Percentiles rank a stretch among this genome's conserved stretches.
Evolutionary conservation across 2,888 invertebrate genomes (phyloP).

Genomic region (Apamea crenata): DNA sequence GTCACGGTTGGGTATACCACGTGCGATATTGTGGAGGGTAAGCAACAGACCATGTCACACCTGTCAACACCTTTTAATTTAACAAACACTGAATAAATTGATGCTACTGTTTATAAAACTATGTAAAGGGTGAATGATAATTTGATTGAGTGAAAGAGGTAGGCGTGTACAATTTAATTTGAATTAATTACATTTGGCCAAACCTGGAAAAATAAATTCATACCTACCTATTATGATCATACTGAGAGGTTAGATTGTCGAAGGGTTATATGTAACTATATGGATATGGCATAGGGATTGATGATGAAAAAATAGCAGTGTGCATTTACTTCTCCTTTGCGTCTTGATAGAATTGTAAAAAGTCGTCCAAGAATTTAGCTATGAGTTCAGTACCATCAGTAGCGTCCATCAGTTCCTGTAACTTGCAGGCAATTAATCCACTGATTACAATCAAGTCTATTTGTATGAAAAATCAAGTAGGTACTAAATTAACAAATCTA

Average conservation of each 20-base stretch:
- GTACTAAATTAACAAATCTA: background rate
- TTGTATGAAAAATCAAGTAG: background rate
- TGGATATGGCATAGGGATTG: background rate
- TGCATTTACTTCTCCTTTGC: background rate
- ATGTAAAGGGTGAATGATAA: background rate
- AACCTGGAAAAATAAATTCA: background rate
- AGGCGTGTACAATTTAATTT: background rate
- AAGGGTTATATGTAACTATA: background rate
- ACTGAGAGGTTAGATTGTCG: background rate
- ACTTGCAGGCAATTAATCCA: too few relatives aligned
- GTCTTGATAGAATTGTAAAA: background rate
- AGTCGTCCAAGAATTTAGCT: background rate
- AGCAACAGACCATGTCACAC: conserved; percentile 64
- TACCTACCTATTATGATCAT: too few relatives aligned
- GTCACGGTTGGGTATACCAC: conserved; percentile 73
- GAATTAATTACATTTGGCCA: background rate
- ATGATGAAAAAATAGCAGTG: background rate
- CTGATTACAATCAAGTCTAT: background rate
- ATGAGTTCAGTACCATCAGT: background rate
- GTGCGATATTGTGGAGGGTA: conserved; percentile 68
- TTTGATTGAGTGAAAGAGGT: background rate
- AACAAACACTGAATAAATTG: conserved; percentile 9
- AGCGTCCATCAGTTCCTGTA: too few relatives aligned
- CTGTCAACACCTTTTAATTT: conserved; percentile 39
- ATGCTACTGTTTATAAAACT: conserved; percentile 22